Conservation (phyloP, 2,113 vertebrate species). For the Anas platyrhynchos region DNA sequence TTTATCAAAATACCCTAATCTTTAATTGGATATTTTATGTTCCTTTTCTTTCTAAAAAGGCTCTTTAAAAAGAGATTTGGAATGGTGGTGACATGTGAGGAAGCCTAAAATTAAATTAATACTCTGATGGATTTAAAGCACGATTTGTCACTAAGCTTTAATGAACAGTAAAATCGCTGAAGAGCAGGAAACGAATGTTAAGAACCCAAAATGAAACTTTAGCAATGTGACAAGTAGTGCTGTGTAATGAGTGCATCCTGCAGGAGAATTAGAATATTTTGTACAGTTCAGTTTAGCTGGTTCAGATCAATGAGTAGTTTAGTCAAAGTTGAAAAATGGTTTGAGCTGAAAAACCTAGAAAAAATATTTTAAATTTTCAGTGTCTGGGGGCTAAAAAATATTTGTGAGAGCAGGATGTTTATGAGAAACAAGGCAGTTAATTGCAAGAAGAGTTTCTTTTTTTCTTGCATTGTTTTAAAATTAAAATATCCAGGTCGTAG, state of each 20-base stretch:
- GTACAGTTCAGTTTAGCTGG: not conserved
- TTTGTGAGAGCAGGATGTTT: not conserved
- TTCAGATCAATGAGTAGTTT: not conserved
- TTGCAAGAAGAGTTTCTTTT: not conserved
- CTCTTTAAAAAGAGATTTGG: not conserved
- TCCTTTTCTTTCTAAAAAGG: not conserved
- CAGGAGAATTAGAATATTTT: not conserved
- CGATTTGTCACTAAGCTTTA: not conserved
- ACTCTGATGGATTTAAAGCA: not conserved
- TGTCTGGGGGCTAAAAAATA: not conserved
- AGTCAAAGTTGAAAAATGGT: not conserved
- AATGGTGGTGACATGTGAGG: not conserved
- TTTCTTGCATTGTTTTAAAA: not conserved
- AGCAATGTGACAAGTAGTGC: not conserved
- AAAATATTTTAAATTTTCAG: not conserved
- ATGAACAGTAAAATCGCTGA: not conserved
- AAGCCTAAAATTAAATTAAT: not conserved
- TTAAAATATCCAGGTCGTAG: not conserved
- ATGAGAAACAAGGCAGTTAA: not conserved
- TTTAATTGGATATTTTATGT: not conserved
- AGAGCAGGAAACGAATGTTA: not conserved
- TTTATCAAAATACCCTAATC: not conserved
- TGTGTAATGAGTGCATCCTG: rapidly evolving
- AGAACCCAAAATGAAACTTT: not conserved
- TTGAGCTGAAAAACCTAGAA: not conserved